Percentiles rank a stretch among this genome's conserved stretches.
phyloP scores from a whole-genome alignment of 37 sponge, comb jelly and placozoan species.

The Geodia barretti region DNA sequence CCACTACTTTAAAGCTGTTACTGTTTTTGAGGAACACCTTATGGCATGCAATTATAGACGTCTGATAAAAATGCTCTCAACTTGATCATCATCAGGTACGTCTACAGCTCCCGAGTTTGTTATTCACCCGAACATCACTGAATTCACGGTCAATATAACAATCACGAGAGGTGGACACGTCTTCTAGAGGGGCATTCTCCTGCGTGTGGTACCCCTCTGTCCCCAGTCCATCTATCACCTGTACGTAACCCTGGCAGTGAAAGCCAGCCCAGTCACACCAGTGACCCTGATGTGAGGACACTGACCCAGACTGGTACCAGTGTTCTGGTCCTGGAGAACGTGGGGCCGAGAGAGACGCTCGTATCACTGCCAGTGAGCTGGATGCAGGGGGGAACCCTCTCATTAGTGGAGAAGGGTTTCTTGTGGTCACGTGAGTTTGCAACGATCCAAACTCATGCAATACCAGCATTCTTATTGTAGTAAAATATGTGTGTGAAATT shows the following conservation, averaged over 20 bases:
- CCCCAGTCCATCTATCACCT: neutral
- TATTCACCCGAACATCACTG: neutral
- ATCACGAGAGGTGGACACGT: no score
- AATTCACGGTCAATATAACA: neutral
- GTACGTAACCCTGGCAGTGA: neutral
- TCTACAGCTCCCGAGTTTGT: neutral
- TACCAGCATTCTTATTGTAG: no score
- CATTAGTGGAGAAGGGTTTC: neutral
- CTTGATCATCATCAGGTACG: neutral
- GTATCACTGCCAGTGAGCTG: neutral
- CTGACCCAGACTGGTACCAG: conserved; percentile 5
- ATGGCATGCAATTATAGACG: neutral
- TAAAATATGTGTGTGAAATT: no score
- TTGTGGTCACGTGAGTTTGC: neutral
- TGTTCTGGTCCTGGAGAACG: conserved; percentile 2
- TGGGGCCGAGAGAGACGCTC: neutral
- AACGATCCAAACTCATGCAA: neutral
- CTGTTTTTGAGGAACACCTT: neutral
- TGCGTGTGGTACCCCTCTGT: neutral
- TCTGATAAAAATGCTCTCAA: no score
- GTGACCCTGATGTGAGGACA: neutral
- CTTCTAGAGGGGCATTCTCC: conserved; percentile 22
- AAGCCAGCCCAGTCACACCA: neutral
- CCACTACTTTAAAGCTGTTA: no score
- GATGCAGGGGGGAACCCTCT: neutral